Evolutionary conservation across 1,140 invertebrate species (phyloP).

Genomic region (Formica selysi): DNA sequence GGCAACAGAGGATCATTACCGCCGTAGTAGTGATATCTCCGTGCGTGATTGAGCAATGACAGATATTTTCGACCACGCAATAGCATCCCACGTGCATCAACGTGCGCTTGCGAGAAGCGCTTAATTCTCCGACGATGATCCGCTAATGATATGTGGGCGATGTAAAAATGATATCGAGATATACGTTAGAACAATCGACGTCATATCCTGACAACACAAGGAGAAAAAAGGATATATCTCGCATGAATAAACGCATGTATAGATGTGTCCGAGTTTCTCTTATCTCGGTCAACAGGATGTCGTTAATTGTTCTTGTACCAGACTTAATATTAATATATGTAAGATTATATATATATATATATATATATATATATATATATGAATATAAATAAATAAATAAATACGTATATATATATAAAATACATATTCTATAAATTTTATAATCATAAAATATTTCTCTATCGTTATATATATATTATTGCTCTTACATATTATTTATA

Average conservation of each 20-base stretch:
- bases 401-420: too few species aligned
- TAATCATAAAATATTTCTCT: too few species aligned
- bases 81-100: conserved; percentile 47
- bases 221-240: neutral
- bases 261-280: neutral
- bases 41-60: conserved; percentile 48
- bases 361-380: too few species aligned
- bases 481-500: too few species aligned
- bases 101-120: neutral
- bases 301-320: neutral
- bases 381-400: too few species aligned
- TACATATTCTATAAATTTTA: too few species aligned
- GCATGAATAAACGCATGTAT: too few species aligned
- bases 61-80: conserved; percentile 52
- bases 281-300: conserved; percentile 8
- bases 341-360: neutral
- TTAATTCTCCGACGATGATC: conserved; percentile 34
- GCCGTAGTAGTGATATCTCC: conserved; percentile 18
- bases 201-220: neutral
- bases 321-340: neutral
- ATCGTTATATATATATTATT: too few species aligned
- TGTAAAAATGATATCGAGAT: neutral
- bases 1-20: neutral
- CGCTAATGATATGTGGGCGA: conserved; percentile 33
- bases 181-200: conserved; percentile 17